Conservation (phyloP, 2,888 invertebrate species). For the Nephrotoma guestfalica region DNA sequence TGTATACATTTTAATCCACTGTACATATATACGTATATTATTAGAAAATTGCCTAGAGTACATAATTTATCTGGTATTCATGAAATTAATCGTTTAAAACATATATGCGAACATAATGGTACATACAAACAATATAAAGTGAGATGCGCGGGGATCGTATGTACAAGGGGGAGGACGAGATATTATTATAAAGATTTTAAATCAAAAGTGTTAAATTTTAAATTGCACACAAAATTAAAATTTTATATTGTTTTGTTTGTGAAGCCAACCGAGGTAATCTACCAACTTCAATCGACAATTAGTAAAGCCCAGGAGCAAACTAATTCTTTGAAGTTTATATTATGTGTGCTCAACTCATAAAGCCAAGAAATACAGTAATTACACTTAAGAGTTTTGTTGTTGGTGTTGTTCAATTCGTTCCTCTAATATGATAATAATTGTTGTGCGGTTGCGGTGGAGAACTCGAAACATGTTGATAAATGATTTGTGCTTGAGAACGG, state of each 20-base stretch:
- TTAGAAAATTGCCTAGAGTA: background rate
- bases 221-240: background rate
- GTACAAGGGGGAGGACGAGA: background rate
- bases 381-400: background rate
- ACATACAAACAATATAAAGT: no score
- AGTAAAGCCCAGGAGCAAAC: background rate
- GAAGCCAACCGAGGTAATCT: background rate
- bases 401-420: background rate
- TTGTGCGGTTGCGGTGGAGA: background rate
- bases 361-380: background rate
- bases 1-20: background rate
- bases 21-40: background rate
- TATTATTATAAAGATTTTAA: background rate
- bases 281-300: background rate
- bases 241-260: background rate
- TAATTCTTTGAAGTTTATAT: background rate
- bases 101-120: background rate
- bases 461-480: background rate
- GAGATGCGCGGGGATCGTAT: background rate
- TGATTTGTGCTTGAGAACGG: background rate
- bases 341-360: background rate
- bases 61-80: background rate
- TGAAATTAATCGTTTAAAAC: background rate
- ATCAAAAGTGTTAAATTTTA: background rate
- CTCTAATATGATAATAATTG: background rate